Base-by-base conservation (phyloP, 2,888 invertebrate species). In the Epistrophe eligans region DNA sequence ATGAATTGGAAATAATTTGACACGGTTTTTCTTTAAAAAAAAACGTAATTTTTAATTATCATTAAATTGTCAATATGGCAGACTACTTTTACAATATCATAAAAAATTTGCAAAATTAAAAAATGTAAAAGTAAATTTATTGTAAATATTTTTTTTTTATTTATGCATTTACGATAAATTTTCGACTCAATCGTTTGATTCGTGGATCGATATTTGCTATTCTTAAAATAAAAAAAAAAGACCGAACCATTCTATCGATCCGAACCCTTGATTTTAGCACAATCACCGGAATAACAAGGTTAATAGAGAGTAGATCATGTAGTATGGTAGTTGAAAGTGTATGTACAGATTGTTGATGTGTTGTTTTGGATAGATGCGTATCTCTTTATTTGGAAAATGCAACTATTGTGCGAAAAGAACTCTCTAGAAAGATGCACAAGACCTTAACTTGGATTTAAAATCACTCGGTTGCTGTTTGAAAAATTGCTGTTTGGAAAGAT, bases 241-340 rank as follows among this genome's bases (percentile, higher is more conserved):
- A 0, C 32, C 7, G 6, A 32, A 32, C 32, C n/a, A n/a, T n/a
- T n/a, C n/a, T n/a, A n/a, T n/a, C n/a, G n/a, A n/a, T n/a, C 55
- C 28, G 55, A 58, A 38, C 35, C 58, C 58, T 58, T 7, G 15
- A n/a, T 17, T n/a, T 10, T 11, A 28, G 32, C 8, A 64, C 28
- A 64, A 6, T 48, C 45, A 64, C n/a, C n/a, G 24, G 19, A 43
- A 64, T 45, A 64, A 32, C 45, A 64, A 48, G 32, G 64, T 64
- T 64, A 64, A 64, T 64, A 17, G 28, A 58, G 57, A 35, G 35
- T 8, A 28, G 55, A 55, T 55, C 55, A 11, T 28, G 55, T 55
- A 28, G 55, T 55, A n/a, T 55, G 55, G 15, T 55, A 15, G 28
- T 55, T 55, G 7, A 55, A 28, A 28, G 15, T 55, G 17, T 40